Conservation (phyloP, 2,797 vertebrate species). For the Gallinago solitaria region DNA sequence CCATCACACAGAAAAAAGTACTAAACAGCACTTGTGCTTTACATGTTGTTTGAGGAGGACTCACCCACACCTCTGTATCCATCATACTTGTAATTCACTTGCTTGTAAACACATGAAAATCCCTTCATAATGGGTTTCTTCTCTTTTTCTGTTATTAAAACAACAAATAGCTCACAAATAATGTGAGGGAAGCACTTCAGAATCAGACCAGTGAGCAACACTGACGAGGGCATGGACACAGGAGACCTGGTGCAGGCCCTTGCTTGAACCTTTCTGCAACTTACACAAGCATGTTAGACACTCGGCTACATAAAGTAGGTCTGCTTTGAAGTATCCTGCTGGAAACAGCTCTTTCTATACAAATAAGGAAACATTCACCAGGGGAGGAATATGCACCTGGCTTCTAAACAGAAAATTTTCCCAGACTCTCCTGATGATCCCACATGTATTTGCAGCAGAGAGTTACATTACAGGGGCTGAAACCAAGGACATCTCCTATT, state of each 20-base stretch:
- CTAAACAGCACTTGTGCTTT: not conserved
- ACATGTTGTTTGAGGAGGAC: not conserved
- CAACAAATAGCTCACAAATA: not conserved
- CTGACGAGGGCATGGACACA: fast-evolving
- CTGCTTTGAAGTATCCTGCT: not conserved
- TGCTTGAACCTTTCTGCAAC: not conserved
- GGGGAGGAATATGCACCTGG: not conserved
- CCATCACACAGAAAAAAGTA: no score
- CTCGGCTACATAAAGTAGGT: not conserved
- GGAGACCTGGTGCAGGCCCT: not conserved
- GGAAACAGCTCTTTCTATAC: not conserved
- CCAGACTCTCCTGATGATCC: not conserved
- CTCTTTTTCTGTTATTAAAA: not conserved
- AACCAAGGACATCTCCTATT: not conserved
- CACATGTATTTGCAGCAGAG: fast-evolving
- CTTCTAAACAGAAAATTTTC: not conserved
- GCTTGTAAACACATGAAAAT: not conserved
- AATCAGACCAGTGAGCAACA: not conserved
- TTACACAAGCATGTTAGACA: fast-evolving
- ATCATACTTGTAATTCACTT: not conserved
- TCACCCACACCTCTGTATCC: not conserved
- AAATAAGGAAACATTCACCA: not conserved
- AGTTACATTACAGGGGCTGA: not conserved
- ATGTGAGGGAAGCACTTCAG: not conserved
- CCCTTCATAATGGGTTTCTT: not conserved